Base-by-base conservation (phyloP, 2,113 vertebrate genomes). In the Oxyruncus cristatus region DNA sequence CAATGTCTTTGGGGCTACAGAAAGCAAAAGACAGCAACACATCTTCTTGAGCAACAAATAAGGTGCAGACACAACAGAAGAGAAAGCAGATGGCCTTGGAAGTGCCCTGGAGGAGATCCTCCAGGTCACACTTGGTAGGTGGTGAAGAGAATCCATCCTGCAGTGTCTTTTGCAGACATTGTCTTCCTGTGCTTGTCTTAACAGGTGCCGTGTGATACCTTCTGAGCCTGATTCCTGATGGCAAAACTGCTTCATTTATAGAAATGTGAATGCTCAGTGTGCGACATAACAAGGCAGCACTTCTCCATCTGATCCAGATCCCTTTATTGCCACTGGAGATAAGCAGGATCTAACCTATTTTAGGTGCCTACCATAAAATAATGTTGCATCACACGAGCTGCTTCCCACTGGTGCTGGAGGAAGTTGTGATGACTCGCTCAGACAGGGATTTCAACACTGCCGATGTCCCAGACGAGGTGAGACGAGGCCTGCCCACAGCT, bases 381-480 rank as follows among this genome's bases (percentile, higher is more conserved):
- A 59, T 14, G 70, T 91, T 94, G 68, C 72, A 84, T 77, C 94
- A 83, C 88, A 72, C 46, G 53, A 90, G 42, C 63, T 49, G 76
- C 75, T 92, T 61, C 35, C 28, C 75, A 6, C 65, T 86, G 91
- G 53, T 79, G 50, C 59, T 80, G 66, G 70, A 94, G 94, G 80
- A 95, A 92, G 76, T 80, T 89, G 83, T 55, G 88, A 92, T 74
- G 92, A 93, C 42, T 81, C 7, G 55, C 83, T 95, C 91, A 95
- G 94, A 89, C 79, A 62, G 75, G 76, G 92, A 95, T 95, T 96
- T 95, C 96, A 95, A 89, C 76, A 74, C 79, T 63, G 80, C 59
- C 49, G 75, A 67, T 93, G 86, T 86, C 91, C 92, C 95, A 91
- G 91, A 89, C 83, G 88, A 95, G 94, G 94, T 93, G 96, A 97